Evolutionary conservation across 2,888 invertebrate genomes (phyloP).

Genomic region (Eremobia ochroleuca): DNA sequence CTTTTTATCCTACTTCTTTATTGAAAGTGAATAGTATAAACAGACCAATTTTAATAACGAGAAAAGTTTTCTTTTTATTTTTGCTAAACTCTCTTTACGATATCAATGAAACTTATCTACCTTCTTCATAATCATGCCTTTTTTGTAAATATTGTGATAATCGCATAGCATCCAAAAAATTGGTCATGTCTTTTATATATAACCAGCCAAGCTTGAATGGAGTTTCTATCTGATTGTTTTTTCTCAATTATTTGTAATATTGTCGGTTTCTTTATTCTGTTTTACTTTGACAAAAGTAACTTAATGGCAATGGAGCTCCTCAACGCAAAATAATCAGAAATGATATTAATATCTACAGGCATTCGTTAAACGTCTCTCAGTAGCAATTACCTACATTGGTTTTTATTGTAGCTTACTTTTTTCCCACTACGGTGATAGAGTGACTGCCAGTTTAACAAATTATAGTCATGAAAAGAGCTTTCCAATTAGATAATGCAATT

Average conservation of each 20-base stretch:
- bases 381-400: neutral
- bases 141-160: conserved; percentile 46
- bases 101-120: conserved; percentile 16
- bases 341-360: neutral
- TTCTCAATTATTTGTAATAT: conserved; percentile 29
- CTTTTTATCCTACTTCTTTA: neutral
- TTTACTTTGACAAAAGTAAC: conserved; percentile 16
- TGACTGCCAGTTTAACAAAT: neutral
- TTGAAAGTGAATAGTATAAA: neutral
- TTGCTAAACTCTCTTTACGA: conserved; percentile 23
- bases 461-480: neutral
- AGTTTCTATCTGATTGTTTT: conserved; percentile 29
- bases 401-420: neutral
- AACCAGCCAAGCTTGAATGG: conserved; percentile 38
- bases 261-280: conserved; percentile 13
- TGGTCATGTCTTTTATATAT: conserved; percentile 37
- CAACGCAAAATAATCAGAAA: neutral
- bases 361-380: neutral
- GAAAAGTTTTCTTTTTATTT: conserved; percentile 8
- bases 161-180: conserved; percentile 24
- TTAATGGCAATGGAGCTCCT: conserved; percentile 6
- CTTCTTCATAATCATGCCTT: neutral
- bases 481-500: no score
- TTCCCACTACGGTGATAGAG: neutral
- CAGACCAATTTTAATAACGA: neutral